phyloP scores from a whole-genome alignment of 2,113 vertebrate species.

The Sander vitreus region DNA sequence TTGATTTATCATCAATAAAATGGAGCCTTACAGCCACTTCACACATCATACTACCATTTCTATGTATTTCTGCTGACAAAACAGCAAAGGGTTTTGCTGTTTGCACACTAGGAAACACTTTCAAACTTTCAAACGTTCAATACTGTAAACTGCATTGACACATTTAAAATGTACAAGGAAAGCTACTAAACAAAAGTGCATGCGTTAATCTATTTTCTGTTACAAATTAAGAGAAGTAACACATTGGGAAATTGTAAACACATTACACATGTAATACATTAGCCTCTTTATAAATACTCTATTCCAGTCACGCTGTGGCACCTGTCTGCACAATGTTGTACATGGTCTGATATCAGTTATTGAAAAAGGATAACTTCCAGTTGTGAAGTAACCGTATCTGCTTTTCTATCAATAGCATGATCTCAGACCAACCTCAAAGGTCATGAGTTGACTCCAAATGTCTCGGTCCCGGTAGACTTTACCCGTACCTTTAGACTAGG shows the following conservation, averaged over 20 bases:
- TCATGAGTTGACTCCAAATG: conserved; percentile 73
- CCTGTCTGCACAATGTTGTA: conserved; percentile 17
- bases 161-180: neutral
- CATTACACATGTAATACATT: neutral
- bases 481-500: conserved; percentile 43
- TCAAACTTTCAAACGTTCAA: neutral
- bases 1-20: neutral
- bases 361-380: conserved; percentile 77
- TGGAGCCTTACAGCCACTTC: neutral
- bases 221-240: neutral
- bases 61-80: neutral
- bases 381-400: conserved; percentile 75
- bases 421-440: conserved; percentile 75
- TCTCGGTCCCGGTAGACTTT: conserved; percentile 67
- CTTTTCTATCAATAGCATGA: conserved; percentile 77
- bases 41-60: neutral
- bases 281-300: conserved; percentile 4
- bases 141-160: neutral
- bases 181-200: neutral
- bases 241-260: neutral
- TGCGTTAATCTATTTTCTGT: neutral
- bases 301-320: conserved; percentile 4
- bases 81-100: neutral
- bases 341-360: conserved; percentile 57
- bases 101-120: neutral